Conservation (phyloP, 2,113 vertebrate species). For the Tinamus guttatus region DNA sequence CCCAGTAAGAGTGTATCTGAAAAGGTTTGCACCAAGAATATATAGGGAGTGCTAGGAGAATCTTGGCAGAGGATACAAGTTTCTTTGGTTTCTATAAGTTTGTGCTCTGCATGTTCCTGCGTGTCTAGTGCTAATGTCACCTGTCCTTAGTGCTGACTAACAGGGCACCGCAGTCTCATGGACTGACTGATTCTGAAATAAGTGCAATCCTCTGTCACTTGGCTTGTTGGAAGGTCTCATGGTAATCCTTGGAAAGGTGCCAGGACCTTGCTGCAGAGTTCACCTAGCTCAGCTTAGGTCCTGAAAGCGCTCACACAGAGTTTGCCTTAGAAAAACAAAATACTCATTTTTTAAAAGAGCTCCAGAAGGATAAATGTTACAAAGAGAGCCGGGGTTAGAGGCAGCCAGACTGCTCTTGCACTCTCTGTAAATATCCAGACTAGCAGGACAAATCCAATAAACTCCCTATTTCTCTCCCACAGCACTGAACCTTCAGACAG, state of each 20-base stretch:
- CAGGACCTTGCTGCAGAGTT: background rate
- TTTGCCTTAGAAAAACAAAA: background rate
- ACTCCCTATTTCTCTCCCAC: background rate
- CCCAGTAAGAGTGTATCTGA: accelerated
- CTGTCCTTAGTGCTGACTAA: background rate
- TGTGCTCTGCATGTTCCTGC: background rate
- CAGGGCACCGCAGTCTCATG: background rate
- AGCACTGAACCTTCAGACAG: background rate
- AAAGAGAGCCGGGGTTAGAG: background rate
- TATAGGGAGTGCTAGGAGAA: background rate
- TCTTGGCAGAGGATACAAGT: background rate
- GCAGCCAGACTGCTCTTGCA: background rate
- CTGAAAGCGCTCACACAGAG: background rate
- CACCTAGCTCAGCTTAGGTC: background rate
- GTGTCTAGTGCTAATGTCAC: background rate
- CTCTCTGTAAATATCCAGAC: background rate
- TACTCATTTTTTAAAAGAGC: background rate
- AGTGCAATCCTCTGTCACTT: background rate
- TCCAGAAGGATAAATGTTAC: background rate
- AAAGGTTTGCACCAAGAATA: background rate
- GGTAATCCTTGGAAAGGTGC: background rate
- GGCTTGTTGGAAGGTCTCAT: background rate
- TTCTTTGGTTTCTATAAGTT: background rate
- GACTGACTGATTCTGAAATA: background rate
- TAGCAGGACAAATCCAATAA: background rate